These are phyloP conservation scores for Tetrapedia diversipes DNA, from an alignment of 2,888 invertebrate genomes.

Conservation along the genomic window DNA sequence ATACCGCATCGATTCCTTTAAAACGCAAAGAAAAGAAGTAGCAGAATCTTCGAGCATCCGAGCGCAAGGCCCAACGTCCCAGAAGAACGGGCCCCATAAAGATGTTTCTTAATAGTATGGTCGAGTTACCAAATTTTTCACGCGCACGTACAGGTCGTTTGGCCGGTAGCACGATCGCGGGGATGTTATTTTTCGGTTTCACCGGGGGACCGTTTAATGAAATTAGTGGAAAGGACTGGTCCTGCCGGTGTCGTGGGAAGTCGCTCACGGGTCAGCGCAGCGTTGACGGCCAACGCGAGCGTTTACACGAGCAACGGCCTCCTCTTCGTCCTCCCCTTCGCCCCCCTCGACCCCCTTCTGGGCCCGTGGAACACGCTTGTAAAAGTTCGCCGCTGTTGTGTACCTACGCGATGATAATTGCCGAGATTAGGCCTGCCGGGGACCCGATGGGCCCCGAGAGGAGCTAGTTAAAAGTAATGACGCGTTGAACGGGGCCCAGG, in stretches of 20 bases:
- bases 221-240: constrained; percentile 75
- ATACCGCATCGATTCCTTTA: too few relatives aligned
- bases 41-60: neutral
- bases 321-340: constrained; percentile 59
- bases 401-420: constrained; percentile 79
- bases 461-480: constrained; percentile 76
- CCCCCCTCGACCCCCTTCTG: too few relatives aligned
- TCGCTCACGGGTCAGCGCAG: constrained; percentile 75
- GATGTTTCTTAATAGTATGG: constrained; percentile 7
- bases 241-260: constrained; percentile 78
- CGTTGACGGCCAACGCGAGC: constrained; percentile 48
- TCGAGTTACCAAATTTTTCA: constrained; percentile 38
- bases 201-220: constrained; percentile 71
- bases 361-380: constrained; percentile 70
- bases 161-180: neutral
- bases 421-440: constrained; percentile 77
- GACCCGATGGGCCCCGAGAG: constrained; percentile 60
- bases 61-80: neutral
- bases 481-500: constrained; percentile 58
- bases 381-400: constrained; percentile 72
- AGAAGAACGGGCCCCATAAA: neutral
- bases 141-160: constrained; percentile 6
- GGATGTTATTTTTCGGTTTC: constrained; percentile 51
- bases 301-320: constrained; percentile 60
- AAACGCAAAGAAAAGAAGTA: too few relatives aligned